Evolutionary conservation across 2,888 invertebrate genomes (phyloP), one percentile per base, ranked within the genome.

Genomic region (Heterodera filipjevi): DNA sequence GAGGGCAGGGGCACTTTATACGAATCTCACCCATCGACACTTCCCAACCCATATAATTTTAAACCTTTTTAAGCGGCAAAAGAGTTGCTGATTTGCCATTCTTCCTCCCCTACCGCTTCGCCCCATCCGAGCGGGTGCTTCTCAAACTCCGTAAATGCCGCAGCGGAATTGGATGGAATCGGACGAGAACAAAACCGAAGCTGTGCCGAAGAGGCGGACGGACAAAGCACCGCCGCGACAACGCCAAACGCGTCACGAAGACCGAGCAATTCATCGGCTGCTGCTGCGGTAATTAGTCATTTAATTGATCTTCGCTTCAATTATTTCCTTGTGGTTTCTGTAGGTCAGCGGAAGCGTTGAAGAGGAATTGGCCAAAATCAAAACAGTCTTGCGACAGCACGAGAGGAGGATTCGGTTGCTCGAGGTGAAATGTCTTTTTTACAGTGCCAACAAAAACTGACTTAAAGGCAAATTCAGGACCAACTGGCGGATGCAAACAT

Each of bases 341-440:
- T 39, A 70, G 32, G 66, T 33, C 39, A 44, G 78, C 39, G 79
- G 78, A 66, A 70, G 66, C 22, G 71, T 39, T 32, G 72, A 75
- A 32, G 30, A 70, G 39, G 68, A 72, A 64, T 75, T 68, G 64
- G 49, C 68, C 35, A 77, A 77, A 77, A 59, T 49, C 44, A 89
- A 89, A 81, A 82, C 84, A 16, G 83, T 89, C 32, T 81, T 89
- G 39, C 81, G 89, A 22, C 86, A 88, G 75, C 89, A 89, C 77
- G 89, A 89, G 76, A 80, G 89, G 14, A 80, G 89, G 64, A 89
- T 89, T 66, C 85, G 89, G 32, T 81, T 85, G 73, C 82, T 89
- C 49, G 89, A 89, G 33, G 75, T 49, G 59, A 30, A n/a, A 59
- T 27, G 59, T n/a, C 1, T 27, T 27, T 10, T 27, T 8, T 59